Percentiles rank a stretch among this genome's conserved stretches.
Evolutionary conservation across 1,140 invertebrate species (phyloP).

Genomic region (Pseudomyrmex cubaensis): DNA sequence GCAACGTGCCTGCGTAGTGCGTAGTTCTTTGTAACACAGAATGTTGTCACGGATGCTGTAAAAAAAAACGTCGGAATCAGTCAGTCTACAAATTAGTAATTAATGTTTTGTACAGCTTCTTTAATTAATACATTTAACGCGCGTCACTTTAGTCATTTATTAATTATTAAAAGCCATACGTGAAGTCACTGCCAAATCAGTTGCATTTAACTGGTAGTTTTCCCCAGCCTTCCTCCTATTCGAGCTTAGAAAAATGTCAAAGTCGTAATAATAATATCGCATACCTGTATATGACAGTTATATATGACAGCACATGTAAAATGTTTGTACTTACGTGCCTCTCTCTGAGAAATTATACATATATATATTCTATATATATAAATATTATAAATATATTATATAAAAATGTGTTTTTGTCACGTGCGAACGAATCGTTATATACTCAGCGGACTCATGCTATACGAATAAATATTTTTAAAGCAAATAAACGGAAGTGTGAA

Average conservation of each 20-base stretch:
- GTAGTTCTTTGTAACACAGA: slow-evolving; percentile 69
- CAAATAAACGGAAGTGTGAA: slow-evolving; percentile 74
- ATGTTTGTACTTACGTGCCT: slow-evolving; percentile 72
- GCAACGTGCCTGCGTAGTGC: slow-evolving; percentile 63
- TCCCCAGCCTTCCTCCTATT: not conserved
- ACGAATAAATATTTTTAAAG: slow-evolving; percentile 75
- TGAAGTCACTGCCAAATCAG: slow-evolving; percentile 78
- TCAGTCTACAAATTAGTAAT: slow-evolving; percentile 80
- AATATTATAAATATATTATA: slow-evolving; percentile 64
- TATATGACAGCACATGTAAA: slow-evolving; percentile 63
- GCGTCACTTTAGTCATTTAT: slow-evolving; percentile 78
- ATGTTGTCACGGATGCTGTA: slow-evolving; percentile 75
- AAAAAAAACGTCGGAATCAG: slow-evolving; percentile 74
- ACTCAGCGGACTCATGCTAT: slow-evolving; percentile 70
- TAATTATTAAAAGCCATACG: slow-evolving; percentile 72
- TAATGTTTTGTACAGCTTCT: slow-evolving; percentile 84
- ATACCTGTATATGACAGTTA: slow-evolving; percentile 49
- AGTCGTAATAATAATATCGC: slow-evolving; percentile 45
- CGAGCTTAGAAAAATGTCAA: slow-evolving; percentile 59
- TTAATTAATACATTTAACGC: slow-evolving; percentile 80
- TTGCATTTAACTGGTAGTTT: slow-evolving; percentile 74
- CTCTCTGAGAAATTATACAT: slow-evolving; percentile 59
- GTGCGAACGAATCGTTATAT: slow-evolving; percentile 66
- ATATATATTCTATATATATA: slow-evolving; percentile 61
- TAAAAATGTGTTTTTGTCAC: slow-evolving; percentile 53